A percentile compares a stretch with the other conserved stretches of the same genome.
Conservation (phyloP, 2,888 invertebrate genomes). For the Strigamia maritima region DNA sequence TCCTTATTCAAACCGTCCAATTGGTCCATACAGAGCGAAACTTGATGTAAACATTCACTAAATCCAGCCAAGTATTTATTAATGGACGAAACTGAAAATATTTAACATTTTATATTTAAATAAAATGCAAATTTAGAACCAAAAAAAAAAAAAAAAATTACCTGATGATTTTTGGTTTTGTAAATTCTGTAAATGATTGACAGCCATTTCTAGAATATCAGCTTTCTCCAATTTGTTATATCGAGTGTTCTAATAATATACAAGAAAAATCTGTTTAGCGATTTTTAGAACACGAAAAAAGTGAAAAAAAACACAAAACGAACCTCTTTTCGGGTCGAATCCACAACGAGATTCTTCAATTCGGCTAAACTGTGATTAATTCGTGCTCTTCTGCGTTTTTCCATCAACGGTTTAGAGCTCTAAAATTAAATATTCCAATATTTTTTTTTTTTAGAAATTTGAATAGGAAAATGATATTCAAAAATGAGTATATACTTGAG, state of each 20-base stretch:
- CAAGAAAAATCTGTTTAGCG: not conserved
- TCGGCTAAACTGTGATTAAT: constrained; percentile 35
- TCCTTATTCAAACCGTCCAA: not conserved
- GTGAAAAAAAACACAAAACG: too few relatives aligned
- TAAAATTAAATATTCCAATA: not conserved
- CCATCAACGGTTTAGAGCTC: constrained; percentile 36
- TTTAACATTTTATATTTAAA: not conserved
- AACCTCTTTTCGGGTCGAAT: constrained; percentile 34
- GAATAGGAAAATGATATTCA: too few relatives aligned
- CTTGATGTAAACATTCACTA: constrained; percentile 8
- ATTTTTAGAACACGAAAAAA: not conserved
- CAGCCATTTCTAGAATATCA: constrained; percentile 29
- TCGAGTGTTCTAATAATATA: not conserved
- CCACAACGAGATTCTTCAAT: constrained; percentile 26
- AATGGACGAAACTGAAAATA: not conserved
- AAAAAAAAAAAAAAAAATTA: not conserved
- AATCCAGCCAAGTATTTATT: not conserved
- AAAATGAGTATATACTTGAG: too few relatives aligned
- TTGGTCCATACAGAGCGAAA: not conserved
- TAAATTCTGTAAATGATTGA: constrained; percentile 10
- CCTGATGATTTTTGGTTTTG: constrained; percentile 7
- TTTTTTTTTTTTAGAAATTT: too few relatives aligned
- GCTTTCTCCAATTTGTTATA: constrained; percentile 33
- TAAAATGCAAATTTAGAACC: not conserved
- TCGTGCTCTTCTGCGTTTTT: constrained; percentile 27